Evolutionary conservation across 2,888 invertebrate genomes (phyloP).

Genomic region (Aphrophora alni): DNA sequence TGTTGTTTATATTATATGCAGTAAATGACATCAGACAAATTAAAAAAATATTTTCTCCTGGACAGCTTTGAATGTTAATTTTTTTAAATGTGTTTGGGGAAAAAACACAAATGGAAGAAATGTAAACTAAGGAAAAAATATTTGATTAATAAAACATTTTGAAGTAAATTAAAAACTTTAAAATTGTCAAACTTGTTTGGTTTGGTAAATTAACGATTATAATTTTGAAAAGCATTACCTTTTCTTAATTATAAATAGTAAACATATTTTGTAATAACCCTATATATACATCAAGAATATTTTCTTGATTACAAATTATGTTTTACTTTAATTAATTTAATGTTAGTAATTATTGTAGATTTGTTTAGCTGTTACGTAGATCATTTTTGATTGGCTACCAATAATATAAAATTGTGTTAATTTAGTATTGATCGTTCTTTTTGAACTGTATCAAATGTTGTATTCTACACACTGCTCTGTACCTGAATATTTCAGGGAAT

Average conservation of each 20-base stretch:
- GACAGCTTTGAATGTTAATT: background rate
- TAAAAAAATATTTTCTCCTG: background rate
- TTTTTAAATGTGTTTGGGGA: background rate
- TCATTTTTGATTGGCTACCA: background rate
- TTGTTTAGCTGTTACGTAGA: background rate
- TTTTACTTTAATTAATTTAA: background rate
- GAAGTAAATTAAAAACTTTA: background rate
- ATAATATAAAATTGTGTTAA: background rate
- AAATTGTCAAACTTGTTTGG: background rate
- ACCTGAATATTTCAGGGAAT: conserved; percentile 2
- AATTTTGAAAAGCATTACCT: background rate
- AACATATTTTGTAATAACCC: background rate
- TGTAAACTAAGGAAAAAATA: background rate
- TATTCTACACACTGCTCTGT: background rate
- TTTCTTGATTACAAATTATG: background rate
- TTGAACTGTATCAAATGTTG: background rate
- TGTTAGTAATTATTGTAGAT: background rate
- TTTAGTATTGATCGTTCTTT: background rate
- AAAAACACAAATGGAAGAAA: background rate
- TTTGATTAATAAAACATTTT: background rate
- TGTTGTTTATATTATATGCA: no score
- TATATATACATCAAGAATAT: background rate
- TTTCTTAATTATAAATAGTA: background rate
- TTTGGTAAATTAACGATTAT: background rate
- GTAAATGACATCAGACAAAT: no score